Base-by-base conservation (phyloP, 2,797 vertebrate species). In the Eulemur albifrons region DNA sequence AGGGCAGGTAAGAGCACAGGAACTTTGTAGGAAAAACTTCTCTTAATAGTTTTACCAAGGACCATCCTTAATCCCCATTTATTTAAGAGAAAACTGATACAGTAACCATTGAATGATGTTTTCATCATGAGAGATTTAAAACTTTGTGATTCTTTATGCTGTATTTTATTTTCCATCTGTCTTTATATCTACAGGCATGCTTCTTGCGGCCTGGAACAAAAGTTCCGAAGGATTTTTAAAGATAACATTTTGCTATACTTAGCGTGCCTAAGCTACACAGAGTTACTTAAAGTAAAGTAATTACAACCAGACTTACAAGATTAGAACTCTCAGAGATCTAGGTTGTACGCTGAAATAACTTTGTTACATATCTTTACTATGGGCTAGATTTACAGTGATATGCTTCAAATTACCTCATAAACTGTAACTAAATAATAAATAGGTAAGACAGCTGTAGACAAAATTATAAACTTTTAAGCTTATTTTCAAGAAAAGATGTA, bases 331-430 rank as follows among this genome's bases (percentile, higher is more conserved):
- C 35, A 88, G 63, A 92, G 20, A 65, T 80, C 27, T 81, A 38
- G 40, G 32, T 93, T 84, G 97, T 94, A 70, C 2, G 61, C 15
- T 92, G n/a, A 94, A 79, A 83, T 90, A 80, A 43, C n/a, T 83
- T 83, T 85, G 35, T 88, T 18, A 35, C 15, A 45, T 93, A n/a
- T 82, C 80, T 96, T 82, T 75, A 73, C 50, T 93, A 0, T 96
- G 54, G 59, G 27, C 59, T 57, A n/a, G 17, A 90, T 96, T 97
- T 94, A 88, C 14, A 85, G 4, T 38, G 40, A 50, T 88, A 57
- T 2, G 32, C 61, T 81, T 93, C 52, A 85, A 27, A 94, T 84
- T 89, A 4, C 14, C 43, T 76, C 23, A 48, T 83, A 82, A 70
- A 84, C 25, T 76, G 0, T 91, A 80, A 87, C 32, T 93, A 4